Conservation (phyloP, 2,797 vertebrate genomes). For the Choloepus didactylus region DNA sequence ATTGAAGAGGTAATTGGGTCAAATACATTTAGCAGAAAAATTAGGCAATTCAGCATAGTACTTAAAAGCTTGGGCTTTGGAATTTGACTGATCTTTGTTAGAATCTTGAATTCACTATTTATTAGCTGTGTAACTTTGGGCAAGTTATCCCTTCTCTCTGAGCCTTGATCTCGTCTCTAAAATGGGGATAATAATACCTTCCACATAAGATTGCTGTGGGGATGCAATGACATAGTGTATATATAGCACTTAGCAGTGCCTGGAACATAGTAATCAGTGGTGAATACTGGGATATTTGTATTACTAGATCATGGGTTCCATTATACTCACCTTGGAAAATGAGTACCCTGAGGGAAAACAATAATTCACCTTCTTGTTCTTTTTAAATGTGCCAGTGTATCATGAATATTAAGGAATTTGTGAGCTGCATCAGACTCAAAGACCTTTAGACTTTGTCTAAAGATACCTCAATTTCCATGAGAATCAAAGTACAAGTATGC, state of each 20-base stretch:
- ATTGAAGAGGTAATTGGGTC: neutral
- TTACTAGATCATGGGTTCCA: neutral
- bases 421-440: neutral
- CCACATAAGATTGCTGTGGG: neutral
- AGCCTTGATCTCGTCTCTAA: neutral
- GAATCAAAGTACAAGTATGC: constrained; percentile 64
- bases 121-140: neutral
- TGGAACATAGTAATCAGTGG: neutral
- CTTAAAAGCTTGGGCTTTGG: neutral
- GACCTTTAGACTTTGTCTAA: constrained; percentile 60
- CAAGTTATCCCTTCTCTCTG: neutral
- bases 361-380: neutral
- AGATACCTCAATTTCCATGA: constrained; percentile 43
- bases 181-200: neutral
- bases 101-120: neutral
- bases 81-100: neutral
- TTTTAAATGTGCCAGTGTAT: constrained; percentile 25
- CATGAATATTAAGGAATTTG: constrained; percentile 22
- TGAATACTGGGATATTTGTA: neutral
- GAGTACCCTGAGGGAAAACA: neutral
- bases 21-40: neutral
- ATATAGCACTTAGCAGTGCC: neutral
- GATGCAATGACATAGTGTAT: neutral
- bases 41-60: neutral
- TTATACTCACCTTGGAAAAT: neutral